Conservation (phyloP, 2,797 vertebrate species). For the Urocyon cinereoargenteus region DNA sequence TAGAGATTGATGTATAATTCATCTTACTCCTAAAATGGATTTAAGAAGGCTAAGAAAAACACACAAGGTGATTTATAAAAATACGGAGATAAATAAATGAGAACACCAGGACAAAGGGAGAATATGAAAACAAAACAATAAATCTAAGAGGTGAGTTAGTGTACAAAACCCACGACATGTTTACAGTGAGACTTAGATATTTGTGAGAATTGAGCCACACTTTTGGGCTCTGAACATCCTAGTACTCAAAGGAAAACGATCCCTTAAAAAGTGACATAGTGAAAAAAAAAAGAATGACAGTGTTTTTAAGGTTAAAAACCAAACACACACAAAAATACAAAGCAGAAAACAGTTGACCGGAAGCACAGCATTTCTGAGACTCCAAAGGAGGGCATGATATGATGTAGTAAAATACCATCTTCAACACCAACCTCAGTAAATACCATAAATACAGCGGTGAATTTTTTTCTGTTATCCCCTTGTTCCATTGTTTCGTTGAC, state of each 20-base stretch:
- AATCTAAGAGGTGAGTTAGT: not conserved
- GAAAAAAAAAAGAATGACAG: too few relatives aligned
- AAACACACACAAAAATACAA: not conserved
- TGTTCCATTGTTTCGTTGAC: not conserved
- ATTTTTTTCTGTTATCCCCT: not conserved
- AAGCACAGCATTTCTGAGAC: slow-evolving; percentile 9
- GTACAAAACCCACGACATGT: not conserved
- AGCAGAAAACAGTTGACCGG: not conserved
- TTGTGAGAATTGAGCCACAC: not conserved
- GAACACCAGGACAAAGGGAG: not conserved
- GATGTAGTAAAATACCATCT: not conserved
- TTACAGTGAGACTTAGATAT: not conserved
- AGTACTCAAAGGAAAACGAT: slow-evolving; percentile 1
- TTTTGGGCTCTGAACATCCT: not conserved
- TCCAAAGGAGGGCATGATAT: not conserved
- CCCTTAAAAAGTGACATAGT: not conserved
- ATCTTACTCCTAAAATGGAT: slow-evolving; percentile 25
- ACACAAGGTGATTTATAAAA: not conserved
- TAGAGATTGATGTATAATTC: not conserved
- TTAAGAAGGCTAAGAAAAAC: not conserved
- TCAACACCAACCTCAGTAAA: not conserved
- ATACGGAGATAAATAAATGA: not conserved
- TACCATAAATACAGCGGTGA: not conserved
- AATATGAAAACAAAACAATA: slow-evolving; percentile 8
- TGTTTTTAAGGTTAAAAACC: slow-evolving; percentile 39